A percentile compares a stretch with the other conserved stretches of the same genome.
These are phyloP conservation scores for Hirtodrosophila histrioides DNA, from an alignment of 2,888 invertebrate species.

Conservation along the genomic window DNA sequence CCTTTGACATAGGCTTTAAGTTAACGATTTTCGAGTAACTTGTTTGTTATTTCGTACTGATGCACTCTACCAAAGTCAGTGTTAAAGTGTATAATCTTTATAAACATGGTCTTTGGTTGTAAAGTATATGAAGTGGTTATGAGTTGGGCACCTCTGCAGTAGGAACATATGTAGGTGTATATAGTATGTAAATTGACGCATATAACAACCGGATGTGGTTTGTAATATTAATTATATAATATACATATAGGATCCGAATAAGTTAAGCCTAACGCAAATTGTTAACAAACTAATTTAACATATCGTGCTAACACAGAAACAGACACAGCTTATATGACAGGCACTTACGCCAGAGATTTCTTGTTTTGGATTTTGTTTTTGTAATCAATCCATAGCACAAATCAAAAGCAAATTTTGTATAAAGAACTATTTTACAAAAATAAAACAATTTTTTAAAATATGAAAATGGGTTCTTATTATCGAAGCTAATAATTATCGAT, in stretches of 20 bases:
- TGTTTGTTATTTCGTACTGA: too few relatives aligned
- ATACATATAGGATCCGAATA: constrained; percentile 45
- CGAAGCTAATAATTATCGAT: neutral
- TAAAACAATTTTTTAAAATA: constrained; percentile 23
- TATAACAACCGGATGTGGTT: constrained; percentile 25
- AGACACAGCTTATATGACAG: constrained; percentile 46
- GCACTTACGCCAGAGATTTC: constrained; percentile 20
- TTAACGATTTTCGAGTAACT: too few relatives aligned
- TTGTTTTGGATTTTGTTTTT: constrained; percentile 33
- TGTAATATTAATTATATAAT: constrained; percentile 25
- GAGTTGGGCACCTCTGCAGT: constrained; percentile 1
- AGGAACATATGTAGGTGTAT: constrained; percentile 26
- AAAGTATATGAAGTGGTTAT: too few relatives aligned
- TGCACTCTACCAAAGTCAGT: too few relatives aligned
- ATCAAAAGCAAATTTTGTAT: constrained; percentile 38
- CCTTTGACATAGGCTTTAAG: too few relatives aligned
- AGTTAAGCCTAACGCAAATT: constrained; percentile 41
- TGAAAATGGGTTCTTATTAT: neutral
- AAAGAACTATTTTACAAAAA: constrained; percentile 41
- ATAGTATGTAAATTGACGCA: neutral
- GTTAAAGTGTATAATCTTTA: too few relatives aligned
- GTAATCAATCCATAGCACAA: constrained; percentile 36
- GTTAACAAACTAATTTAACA: constrained; percentile 54
- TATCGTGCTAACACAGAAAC: constrained; percentile 33
- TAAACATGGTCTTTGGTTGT: too few relatives aligned